Conservation (phyloP, 2,113 vertebrate genomes). For the Odobenus rosmarus region DNA sequence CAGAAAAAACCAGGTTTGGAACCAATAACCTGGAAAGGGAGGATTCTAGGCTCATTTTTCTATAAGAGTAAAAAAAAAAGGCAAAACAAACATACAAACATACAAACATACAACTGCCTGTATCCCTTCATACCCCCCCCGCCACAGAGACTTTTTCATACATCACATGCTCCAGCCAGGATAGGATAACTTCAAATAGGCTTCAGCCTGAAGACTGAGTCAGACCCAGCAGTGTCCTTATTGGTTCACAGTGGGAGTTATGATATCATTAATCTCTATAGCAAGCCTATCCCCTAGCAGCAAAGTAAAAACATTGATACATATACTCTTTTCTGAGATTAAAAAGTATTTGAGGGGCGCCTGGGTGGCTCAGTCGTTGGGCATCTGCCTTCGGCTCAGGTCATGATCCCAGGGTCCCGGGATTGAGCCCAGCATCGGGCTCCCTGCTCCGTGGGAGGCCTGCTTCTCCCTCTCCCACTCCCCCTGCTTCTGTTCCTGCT, state of each 20-base stretch:
- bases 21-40: background rate
- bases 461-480: too few relatives aligned
- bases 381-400: too few relatives aligned
- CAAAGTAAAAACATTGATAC: background rate
- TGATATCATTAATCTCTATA: constrained; percentile 28
- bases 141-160: background rate
- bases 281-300: background rate
- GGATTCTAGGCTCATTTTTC: background rate
- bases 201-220: background rate
- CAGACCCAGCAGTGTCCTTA: background rate
- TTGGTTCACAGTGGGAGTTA: background rate
- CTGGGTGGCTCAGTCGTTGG: too few relatives aligned
- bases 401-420: too few relatives aligned
- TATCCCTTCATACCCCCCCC: background rate
- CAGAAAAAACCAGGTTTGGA: background rate
- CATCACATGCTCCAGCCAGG: background rate
- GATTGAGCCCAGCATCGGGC: too few relatives aligned
- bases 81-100: background rate
- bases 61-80: constrained; percentile 1
- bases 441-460: too few relatives aligned
- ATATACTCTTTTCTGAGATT: background rate
- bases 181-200: background rate
- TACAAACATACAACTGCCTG: background rate
- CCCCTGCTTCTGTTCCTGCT: too few relatives aligned
- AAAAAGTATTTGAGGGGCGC: background rate